Evolutionary conservation across 2,113 vertebrate genomes (phyloP), one percentile per base, ranked within the genome.

Genomic region (Chloropsis hardwickii): DNA sequence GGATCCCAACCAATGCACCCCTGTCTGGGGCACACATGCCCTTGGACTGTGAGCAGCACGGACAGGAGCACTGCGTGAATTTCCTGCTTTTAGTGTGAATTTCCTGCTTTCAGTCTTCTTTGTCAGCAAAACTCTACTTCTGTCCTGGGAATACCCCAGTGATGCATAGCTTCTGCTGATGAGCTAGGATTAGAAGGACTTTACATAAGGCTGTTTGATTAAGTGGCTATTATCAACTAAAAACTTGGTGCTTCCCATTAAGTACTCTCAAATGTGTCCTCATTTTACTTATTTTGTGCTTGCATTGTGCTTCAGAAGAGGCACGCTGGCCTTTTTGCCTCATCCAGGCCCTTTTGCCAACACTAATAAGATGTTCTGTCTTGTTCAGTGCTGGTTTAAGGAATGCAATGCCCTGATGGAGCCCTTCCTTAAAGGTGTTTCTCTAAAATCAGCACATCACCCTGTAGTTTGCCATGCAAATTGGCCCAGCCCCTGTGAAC

Each of bases 211-310:
- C 64, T 94, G 64, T 92, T 95, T 95, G 92, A 93, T 96, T 96
- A 95, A 95, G 80, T 96, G 90, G 82, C 80, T 94, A 81, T 93
- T 90, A 88, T 51, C 85, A 88, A 57, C 64, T 56, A 11, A 90
- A 96, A 97, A 90, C 83, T 90, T 92, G 76, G 82, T 90, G 92
- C 88, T 96, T 93, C 80, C 82, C 53, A 66, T 93, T 90, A 97
- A 83, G 88, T 35, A 27, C 65, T 85, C 73, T 86, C 65, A 78
- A 95, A 86, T 4, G 22, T 88, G 88, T 94, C 94, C 88, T 94
- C 56, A 56, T 88, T 94, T 96, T 86, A 86, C 80, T 90, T 81
- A 33, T 29, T 88, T 74, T 72, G 21, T 67, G 61, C 69, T 90
- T 67, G 76, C 69, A 33, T 65, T 71, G 39, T 21, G 54, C 90